Conservation (phyloP, 2,113 vertebrate genomes). For the Heloderma charlesbogerti region DNA sequence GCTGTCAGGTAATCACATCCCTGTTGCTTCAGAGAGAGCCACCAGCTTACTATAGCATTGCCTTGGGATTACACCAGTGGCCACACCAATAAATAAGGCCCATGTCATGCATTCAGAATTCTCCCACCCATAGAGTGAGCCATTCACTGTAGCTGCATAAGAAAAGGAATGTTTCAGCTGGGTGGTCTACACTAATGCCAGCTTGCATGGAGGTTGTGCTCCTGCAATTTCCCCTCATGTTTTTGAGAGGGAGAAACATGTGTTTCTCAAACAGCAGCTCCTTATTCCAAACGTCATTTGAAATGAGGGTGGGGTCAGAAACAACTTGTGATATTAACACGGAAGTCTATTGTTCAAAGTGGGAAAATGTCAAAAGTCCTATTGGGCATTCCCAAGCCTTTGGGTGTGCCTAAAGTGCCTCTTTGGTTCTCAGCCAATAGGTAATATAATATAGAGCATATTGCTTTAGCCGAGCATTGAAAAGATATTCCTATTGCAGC, state of each 20-base stretch:
- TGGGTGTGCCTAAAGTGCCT: background rate
- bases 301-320: background rate
- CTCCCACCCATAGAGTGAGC: background rate
- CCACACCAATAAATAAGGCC: background rate
- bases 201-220: too few relatives aligned
- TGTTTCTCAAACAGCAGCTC: background rate
- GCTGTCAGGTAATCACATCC: background rate
- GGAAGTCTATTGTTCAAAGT: background rate
- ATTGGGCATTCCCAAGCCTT: background rate
- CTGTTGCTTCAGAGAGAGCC: background rate
- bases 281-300: background rate
- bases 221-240: background rate
- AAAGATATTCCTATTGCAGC: background rate
- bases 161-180: background rate
- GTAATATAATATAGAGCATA: background rate
- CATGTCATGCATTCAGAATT: background rate
- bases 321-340: background rate
- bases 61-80: background rate
- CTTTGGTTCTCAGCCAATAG: background rate
- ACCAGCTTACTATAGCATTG: background rate
- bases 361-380: background rate
- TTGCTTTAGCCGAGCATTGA: background rate
- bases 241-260: background rate
- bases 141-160: background rate
- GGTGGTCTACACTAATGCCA: background rate